These are phyloP conservation scores for Cepaea nemoralis DNA, from an alignment of 1,140 invertebrate species.

Conservation along the genomic window DNA sequence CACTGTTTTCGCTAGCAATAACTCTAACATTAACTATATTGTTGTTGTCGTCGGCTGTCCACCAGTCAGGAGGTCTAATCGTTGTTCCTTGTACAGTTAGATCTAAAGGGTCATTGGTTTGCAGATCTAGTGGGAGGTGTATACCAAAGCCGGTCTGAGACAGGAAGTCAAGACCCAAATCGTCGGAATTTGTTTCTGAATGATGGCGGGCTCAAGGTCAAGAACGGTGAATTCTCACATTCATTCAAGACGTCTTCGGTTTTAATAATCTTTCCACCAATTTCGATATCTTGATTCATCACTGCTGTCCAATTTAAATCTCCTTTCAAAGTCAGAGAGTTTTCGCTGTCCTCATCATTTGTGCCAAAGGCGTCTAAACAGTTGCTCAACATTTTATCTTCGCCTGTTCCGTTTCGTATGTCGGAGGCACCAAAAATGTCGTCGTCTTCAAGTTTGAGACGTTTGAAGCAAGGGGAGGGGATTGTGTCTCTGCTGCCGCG, in stretches of 20 bases:
- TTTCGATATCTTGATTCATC: conserved; percentile 73
- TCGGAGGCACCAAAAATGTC: conserved; percentile 36
- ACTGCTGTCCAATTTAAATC: conserved; percentile 74
- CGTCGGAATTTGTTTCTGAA: conserved; percentile 66
- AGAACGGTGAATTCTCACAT: conserved; percentile 53
- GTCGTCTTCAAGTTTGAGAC: conserved; percentile 60
- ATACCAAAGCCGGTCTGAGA: conserved; percentile 56
- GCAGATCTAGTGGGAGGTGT: conserved; percentile 56
- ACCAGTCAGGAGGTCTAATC: conserved; percentile 69
- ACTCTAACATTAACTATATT: conserved; percentile 36
- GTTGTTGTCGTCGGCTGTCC: conserved; percentile 62
- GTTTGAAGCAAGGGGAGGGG: conserved; percentile 53
- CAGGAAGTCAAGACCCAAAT: conserved; percentile 63
- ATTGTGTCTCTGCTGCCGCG: conserved; percentile 57
- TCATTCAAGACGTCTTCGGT: conserved; percentile 67
- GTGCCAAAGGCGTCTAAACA: conserved; percentile 48
- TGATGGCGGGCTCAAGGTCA: conserved; percentile 67
- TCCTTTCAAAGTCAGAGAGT: conserved; percentile 51
- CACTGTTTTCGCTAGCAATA: conserved; percentile 41
- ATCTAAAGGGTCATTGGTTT: conserved; percentile 62
- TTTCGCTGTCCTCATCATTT: conserved; percentile 50
- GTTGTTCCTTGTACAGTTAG: conserved; percentile 66
- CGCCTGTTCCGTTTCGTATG: conserved; percentile 36
- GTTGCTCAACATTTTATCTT: conserved; percentile 48
- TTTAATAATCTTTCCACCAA: conserved; percentile 69